A percentile compares a stretch with the other conserved stretches of the same genome.
Evolutionary conservation across 1,140 invertebrate genomes (phyloP).

Genomic region (Magallana ariakensis): DNA sequence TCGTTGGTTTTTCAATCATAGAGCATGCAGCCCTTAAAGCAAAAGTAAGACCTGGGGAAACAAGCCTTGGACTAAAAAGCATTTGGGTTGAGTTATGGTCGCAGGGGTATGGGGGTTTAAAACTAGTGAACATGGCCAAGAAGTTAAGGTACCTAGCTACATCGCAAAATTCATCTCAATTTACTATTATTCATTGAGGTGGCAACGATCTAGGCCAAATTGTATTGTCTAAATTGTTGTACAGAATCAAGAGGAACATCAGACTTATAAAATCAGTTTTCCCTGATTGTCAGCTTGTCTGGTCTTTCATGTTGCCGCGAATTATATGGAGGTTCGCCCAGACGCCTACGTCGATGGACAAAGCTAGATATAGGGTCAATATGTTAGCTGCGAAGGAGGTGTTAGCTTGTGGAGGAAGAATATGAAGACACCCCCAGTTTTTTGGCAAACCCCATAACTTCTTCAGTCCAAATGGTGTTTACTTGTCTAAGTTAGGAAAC

Average conservation of each 20-base stretch:
- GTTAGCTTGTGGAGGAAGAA: too few relatives aligned
- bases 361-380: too few relatives aligned
- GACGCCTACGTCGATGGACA: too few relatives aligned
- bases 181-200: slow-evolving; percentile 10
- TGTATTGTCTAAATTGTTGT: background rate
- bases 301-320: background rate
- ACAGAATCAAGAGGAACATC: background rate
- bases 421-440: too few relatives aligned
- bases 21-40: background rate
- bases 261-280: background rate
- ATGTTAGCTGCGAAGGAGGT: too few relatives aligned
- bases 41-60: background rate
- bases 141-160: background rate
- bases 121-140: background rate
- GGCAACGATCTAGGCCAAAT: slow-evolving; percentile 31
- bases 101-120: slow-evolving; percentile 35
- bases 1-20: slow-evolving; percentile 31
- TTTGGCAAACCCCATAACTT: too few relatives aligned
- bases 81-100: background rate
- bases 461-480: too few relatives aligned
- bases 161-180: background rate
- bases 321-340: background rate
- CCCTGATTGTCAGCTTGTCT: background rate
- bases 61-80: background rate
- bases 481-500: too few relatives aligned